Conservation (phyloP, 2,113 vertebrate species). For the Melanotaenia duboulayi region DNA sequence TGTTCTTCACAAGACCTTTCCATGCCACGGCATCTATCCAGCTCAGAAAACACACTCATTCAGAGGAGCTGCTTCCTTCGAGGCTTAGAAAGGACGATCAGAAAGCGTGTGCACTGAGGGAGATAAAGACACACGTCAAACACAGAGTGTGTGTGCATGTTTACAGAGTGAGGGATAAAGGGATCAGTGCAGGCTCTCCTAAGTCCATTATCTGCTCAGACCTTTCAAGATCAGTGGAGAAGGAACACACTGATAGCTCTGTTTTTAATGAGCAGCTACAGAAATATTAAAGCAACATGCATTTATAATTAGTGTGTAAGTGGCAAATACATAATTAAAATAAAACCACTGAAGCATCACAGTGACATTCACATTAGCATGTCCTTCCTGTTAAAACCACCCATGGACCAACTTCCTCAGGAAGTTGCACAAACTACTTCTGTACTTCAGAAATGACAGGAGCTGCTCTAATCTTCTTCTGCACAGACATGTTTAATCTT, state of each 20-base stretch:
- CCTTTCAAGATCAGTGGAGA: slow-evolving; percentile 40
- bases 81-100: background rate
- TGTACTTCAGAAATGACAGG: background rate
- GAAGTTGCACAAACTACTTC: slow-evolving; percentile 69
- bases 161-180: slow-evolving; percentile 64
- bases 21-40: no score
- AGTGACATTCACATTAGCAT: slow-evolving; percentile 21
- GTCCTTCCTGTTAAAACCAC: background rate
- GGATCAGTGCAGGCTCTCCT: slow-evolving; percentile 67
- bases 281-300: background rate
- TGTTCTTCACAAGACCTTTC: no score
- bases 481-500: background rate
- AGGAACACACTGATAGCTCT: slow-evolving; percentile 9
- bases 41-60: background rate
- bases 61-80: background rate
- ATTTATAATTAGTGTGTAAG: background rate
- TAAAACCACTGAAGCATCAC: no score
- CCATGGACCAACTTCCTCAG: slow-evolving; percentile 68
- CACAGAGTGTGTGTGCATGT: slow-evolving; percentile 20
- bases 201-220: slow-evolving; percentile 80
- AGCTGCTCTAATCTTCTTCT: background rate
- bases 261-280: background rate
- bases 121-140: slow-evolving; percentile 1
- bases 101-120: background rate
- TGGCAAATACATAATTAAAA: background rate